Evolutionary conservation across 2,888 invertebrate genomes (phyloP), one percentile per base, ranked within the genome.

Genomic region (Calameuta idolon): DNA sequence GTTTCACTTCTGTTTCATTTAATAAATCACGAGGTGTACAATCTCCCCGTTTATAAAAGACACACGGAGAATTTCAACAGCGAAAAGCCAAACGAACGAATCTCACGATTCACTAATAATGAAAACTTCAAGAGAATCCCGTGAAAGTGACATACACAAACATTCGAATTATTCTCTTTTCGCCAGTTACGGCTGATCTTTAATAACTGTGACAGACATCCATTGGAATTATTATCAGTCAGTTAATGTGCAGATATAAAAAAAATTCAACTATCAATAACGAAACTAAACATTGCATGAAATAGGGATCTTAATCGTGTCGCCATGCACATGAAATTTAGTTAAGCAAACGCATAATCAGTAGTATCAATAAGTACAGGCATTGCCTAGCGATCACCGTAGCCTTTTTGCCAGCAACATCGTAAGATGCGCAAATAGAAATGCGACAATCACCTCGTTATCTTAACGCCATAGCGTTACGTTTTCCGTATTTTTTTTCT

Each of bases 401-500:
- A 55, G 55, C 23, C 55, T 55, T 55, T 23, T 55, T 55, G 55
- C 23, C 55, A 55, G 55, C 55, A 55, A 23, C 23, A 23, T 15
- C 55, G 5, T 55, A 55, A 55, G 23, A 23, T 9, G 55, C 40
- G 15, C 15, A 15, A 40, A 40, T 15, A 40, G 15, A 40, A 40
- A 40, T 5, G 40, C 40, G 15, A 40, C 15, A 40, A 40, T 40
- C 40, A 15, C 40, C 40, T 4, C 15, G 40, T 40, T 55, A 55
- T 9, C 23, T 23, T 55, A 23, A 55, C 23, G 23, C 55, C 55
- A 23, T 9, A 55, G 55, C 9, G 2, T 5, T 9, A 76, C 34
- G 68, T 35, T 73, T 40, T 68, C 40, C 55, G 71, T 68, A 37
- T 75, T 55, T 74, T 37, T 12, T 37, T 34, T 76, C 69, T 34